Percentiles rank a stretch among this genome's conserved stretches.
phyloP scores from a whole-genome alignment of 2,797 vertebrate species.

The Anas capensis region DNA sequence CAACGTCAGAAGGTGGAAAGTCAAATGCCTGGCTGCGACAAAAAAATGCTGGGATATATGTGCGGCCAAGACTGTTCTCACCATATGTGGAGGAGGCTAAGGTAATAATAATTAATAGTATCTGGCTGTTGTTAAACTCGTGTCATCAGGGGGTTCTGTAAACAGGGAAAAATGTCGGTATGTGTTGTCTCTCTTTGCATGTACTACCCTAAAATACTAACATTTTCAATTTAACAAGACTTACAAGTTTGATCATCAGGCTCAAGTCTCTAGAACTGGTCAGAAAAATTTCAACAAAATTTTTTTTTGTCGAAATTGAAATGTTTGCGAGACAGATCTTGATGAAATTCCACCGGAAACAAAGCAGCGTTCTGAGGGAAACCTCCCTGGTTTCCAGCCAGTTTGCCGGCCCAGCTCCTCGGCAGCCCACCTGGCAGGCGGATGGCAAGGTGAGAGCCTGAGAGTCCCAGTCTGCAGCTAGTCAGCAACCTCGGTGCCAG shows the following conservation, averaged over 20 bases:
- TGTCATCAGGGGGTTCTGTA: constrained; percentile 22
- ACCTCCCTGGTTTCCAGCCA: constrained; percentile 75
- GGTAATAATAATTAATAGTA: constrained; percentile 80
- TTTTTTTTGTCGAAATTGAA: constrained; percentile 74
- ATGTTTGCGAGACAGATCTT: constrained; percentile 73
- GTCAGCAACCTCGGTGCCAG: constrained; percentile 55
- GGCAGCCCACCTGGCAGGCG: constrained; percentile 69
- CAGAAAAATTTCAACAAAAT: constrained; percentile 72
- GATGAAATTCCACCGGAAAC: constrained; percentile 74
- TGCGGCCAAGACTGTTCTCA: constrained; percentile 94
- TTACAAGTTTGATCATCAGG: constrained; percentile 72
- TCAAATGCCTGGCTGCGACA: constrained; percentile 96
- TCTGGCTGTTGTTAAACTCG: not conserved
- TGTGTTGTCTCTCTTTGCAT: constrained; percentile 59
- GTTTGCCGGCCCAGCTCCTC: constrained; percentile 75
- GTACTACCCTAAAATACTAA: constrained; percentile 68
- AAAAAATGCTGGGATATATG: constrained; percentile 95
- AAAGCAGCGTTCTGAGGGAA: constrained; percentile 75
- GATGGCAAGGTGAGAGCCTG: constrained; percentile 76
- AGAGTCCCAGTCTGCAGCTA: constrained; percentile 65
- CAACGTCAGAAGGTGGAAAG: constrained; percentile 94
- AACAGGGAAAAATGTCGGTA: constrained; percentile 24
- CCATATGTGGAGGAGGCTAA: constrained; percentile 99
- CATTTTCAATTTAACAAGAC: constrained; percentile 63
- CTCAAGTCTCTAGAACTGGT: constrained; percentile 70